These are phyloP conservation scores for Betta splendens DNA, from an alignment of 2,797 vertebrate genomes.

Conservation along the genomic window DNA sequence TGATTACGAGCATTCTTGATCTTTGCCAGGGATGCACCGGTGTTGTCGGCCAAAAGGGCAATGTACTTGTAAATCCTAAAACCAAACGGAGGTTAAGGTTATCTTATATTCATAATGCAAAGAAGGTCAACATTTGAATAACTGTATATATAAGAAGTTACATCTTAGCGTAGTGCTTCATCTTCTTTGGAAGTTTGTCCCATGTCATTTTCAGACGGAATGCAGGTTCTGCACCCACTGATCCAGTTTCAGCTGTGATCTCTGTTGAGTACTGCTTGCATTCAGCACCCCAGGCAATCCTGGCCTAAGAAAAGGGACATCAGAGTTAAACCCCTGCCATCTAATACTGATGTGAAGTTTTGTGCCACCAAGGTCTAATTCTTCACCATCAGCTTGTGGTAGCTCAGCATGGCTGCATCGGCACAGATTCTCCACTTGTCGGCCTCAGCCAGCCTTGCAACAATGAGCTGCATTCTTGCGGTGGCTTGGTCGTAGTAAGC, in stretches of 20 bases:
- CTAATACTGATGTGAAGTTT: not conserved
- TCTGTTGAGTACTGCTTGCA: slow-evolving; percentile 81
- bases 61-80: slow-evolving; percentile 75
- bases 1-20: slow-evolving; percentile 73
- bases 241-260: slow-evolving; percentile 79
- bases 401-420: slow-evolving; percentile 80
- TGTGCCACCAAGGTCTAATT: not conserved
- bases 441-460: slow-evolving; percentile 77
- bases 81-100: slow-evolving; percentile 4
- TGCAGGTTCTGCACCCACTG: slow-evolving; percentile 78
- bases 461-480: slow-evolving; percentile 79
- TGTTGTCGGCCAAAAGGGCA: slow-evolving; percentile 37
- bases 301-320: slow-evolving; percentile 68
- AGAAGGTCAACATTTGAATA: too few species aligned
- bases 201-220: slow-evolving; percentile 79
- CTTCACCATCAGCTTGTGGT: slow-evolving; percentile 84
- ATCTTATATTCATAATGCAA: too few species aligned
- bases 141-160: too few species aligned
- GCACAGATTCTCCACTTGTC: slow-evolving; percentile 85
- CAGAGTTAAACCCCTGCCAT: not conserved
- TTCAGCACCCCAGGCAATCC: slow-evolving; percentile 82
- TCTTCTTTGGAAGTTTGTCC: slow-evolving; percentile 75
- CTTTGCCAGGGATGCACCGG: slow-evolving; percentile 59
- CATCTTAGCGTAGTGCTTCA: slow-evolving; percentile 66
- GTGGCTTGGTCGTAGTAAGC: slow-evolving; percentile 73